A percentile compares a stretch with the other conserved stretches of the same genome.
phyloP scores from a whole-genome alignment of 2,113 vertebrate genomes.

The Phalacrocorax pelagicus region DNA sequence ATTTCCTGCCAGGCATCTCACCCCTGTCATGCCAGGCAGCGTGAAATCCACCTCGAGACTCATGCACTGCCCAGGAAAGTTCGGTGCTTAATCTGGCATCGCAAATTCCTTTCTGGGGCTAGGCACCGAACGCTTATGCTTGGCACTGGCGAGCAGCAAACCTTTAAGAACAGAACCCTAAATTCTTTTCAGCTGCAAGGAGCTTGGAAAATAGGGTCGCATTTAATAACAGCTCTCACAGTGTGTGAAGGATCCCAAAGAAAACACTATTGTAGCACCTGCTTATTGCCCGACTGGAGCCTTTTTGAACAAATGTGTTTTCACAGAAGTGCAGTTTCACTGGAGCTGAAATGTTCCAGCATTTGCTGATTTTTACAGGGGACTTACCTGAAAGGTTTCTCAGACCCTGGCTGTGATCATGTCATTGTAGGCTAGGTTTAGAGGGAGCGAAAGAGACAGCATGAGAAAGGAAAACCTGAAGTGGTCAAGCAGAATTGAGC shows the following conservation, averaged over 20 bases:
- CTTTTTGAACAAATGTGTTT: background rate
- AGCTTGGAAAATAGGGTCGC: background rate
- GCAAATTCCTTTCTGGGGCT: slow-evolving; percentile 59
- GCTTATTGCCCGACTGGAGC: background rate
- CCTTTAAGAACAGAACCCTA: background rate
- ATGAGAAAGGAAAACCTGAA: background rate
- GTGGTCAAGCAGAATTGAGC: background rate
- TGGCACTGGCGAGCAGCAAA: background rate
- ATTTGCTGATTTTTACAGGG: background rate
- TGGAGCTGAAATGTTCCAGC: background rate
- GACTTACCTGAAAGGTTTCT: background rate
- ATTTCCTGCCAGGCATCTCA: background rate
- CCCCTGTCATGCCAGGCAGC: background rate
- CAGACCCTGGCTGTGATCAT: background rate
- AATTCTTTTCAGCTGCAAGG: background rate
- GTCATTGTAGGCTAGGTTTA: background rate
- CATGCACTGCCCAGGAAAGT: background rate
- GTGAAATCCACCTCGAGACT: background rate
- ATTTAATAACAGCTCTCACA: background rate
- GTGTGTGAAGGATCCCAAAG: background rate
- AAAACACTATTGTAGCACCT: background rate
- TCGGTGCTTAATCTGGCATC: slow-evolving; percentile 38
- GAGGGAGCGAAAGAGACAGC: background rate
- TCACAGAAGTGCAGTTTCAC: background rate
- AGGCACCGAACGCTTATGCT: background rate